A percentile compares a stretch with the other conserved stretches of the same genome.
Conservation (phyloP, 2,113 vertebrate genomes). For the Atherinomorus stipes region DNA sequence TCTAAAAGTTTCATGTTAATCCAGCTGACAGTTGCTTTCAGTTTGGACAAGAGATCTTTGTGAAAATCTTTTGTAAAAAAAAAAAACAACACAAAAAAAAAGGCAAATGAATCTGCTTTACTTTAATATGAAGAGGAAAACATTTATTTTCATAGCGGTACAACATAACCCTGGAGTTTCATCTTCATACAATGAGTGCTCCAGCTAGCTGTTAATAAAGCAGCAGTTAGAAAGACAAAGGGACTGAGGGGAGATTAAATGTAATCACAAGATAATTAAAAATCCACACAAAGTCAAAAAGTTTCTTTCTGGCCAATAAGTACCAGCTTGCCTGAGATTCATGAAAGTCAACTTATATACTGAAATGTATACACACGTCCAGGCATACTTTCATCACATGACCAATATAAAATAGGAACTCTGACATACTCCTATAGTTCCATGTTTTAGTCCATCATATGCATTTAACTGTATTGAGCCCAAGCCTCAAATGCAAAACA, state of each 20-base stretch:
- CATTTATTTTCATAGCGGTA: slow-evolving; percentile 42
- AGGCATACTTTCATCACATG: slow-evolving; percentile 17
- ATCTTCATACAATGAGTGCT: slow-evolving; percentile 5
- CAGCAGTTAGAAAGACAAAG: slow-evolving; percentile 27
- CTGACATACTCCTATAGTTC: not conserved
- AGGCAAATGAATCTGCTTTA: slow-evolving; percentile 19
- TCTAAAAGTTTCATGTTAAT: not conserved
- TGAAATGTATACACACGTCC: not conserved
- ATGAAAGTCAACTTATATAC: not conserved
- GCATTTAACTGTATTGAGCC: slow-evolving; percentile 27
- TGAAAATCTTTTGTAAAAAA: too few relatives aligned
- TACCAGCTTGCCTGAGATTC: slow-evolving; percentile 27
- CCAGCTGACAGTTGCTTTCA: too few relatives aligned
- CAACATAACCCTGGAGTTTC: slow-evolving; percentile 19
- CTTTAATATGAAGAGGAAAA: slow-evolving; percentile 36
- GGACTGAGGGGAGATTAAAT: slow-evolving; percentile 16
- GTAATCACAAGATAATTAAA: slow-evolving; percentile 21
- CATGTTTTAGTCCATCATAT: slow-evolving; percentile 3
- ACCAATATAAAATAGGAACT: not conserved
- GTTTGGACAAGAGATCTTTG: too few relatives aligned
- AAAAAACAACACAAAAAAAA: not conserved
- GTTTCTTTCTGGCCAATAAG: slow-evolving; percentile 2
- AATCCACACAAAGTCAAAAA: slow-evolving; percentile 14
- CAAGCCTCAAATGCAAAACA: slow-evolving; percentile 27
- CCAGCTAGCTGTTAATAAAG: slow-evolving; percentile 34